Percentiles rank a stretch among this genome's conserved stretches.
Conservation (phyloP, 2,797 vertebrate species). For the Tragopan temminckii region DNA sequence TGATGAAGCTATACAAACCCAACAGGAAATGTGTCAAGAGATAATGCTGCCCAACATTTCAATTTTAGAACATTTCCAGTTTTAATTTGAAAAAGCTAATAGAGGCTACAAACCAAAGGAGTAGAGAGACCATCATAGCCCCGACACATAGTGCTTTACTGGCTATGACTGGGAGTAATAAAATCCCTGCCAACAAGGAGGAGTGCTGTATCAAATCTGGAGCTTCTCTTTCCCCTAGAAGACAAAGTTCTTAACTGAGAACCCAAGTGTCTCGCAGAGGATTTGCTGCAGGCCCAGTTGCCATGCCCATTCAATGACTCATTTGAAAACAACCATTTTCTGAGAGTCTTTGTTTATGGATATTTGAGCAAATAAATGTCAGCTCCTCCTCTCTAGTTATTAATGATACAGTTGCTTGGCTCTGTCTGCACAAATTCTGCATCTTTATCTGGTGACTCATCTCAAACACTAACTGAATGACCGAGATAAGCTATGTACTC, state of each 20-base stretch:
- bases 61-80: slow-evolving; percentile 46
- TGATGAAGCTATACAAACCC: slow-evolving; percentile 22
- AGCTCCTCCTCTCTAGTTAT: slow-evolving; percentile 62
- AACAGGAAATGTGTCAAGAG: slow-evolving; percentile 37
- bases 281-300: slow-evolving; percentile 16
- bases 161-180: not conserved
- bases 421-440: slow-evolving; percentile 52
- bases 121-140: not conserved
- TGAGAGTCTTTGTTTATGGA: slow-evolving; percentile 71
- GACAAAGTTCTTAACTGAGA: not conserved
- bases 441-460: slow-evolving; percentile 61
- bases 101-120: not conserved
- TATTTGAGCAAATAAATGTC: slow-evolving; percentile 74
- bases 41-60: slow-evolving; percentile 3
- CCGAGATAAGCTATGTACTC: slow-evolving; percentile 21
- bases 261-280: not conserved
- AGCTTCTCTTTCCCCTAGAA: not conserved
- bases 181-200: not conserved
- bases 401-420: slow-evolving; percentile 45
- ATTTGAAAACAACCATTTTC: slow-evolving; percentile 71
- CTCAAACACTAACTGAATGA: slow-evolving; percentile 46
- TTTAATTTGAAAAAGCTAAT: not conserved
- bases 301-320: slow-evolving; percentile 52
- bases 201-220: not conserved
- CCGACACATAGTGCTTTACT: not conserved